Base-by-base conservation (phyloP, 1,140 invertebrate species). In the Drosophila willistoni region DNA sequence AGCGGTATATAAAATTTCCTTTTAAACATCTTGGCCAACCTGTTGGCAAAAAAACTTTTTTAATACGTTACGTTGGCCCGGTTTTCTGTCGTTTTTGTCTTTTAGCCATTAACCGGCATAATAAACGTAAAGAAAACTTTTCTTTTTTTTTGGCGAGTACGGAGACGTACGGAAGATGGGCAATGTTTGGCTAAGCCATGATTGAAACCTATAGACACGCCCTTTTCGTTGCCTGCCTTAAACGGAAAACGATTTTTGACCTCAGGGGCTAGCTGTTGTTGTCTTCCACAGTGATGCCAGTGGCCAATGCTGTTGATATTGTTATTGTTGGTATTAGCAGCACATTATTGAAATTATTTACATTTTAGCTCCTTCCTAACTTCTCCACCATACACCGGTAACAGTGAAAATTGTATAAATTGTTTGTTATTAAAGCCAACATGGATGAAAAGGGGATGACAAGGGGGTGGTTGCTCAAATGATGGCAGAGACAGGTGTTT, bases 261-360 rank as follows among this genome's bases (percentile, higher is more conserved):
- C 79, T 66, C 78, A 67, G 69, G 64, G 70, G 68, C 67, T 56
- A 14, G 68, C 67, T 56, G 14, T 51, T 25, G 33, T 36, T 57
- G 47, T 34, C 44, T 36, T 10, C 6, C 34, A 12, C 13, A 10
- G 12, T 19, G 29, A 19, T 4, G 14, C 25, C 17, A 22, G 17
- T 51, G 44, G 44, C 44, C 44, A 51, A 51, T 9, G 1, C 59
- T 56, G 54, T 55, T 72, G 71, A 65, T 80, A 68, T 65, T 73
- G 66, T 68, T 85, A 72, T 66, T 85, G 64, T 65, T 71, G 68
- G 72, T 78, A 85, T 78, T 81, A 86, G 79, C 74, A 86, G 78
- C 73, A 85, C 71, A 84, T 84, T 84, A 85, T 85, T 85, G 77
- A 81, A 85, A 85, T 84, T 78, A 84, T 84, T 81, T 77, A 80